Evolutionary conservation across 2,797 vertebrate genomes (phyloP).

Genomic region (Semotilus atromaculatus): DNA sequence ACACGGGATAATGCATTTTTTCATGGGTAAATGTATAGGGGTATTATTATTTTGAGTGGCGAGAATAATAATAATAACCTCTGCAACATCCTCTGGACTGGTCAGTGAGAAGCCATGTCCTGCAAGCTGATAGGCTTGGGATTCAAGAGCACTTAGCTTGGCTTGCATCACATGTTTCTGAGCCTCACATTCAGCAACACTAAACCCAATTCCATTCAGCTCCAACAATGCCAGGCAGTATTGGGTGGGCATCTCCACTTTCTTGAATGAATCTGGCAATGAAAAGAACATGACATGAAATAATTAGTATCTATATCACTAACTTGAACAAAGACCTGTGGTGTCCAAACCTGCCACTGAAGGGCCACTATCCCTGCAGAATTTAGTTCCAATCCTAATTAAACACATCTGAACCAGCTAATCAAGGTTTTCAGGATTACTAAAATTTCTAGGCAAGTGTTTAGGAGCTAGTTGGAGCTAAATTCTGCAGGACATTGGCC

Average conservation of each 20-base stretch:
- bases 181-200: conserved; percentile 85
- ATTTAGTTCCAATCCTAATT: background rate
- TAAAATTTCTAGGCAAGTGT: background rate
- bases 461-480: background rate
- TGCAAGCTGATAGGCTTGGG: conserved; percentile 86
- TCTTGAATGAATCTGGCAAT: conserved; percentile 82
- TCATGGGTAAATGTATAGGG: background rate
- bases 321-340: background rate
- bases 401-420: background rate
- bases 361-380: background rate
- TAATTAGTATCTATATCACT: background rate
- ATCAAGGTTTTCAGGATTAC: background rate
- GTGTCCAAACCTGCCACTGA: background rate
- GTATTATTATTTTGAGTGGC: background rate
- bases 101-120: conserved; percentile 96
- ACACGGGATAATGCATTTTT: background rate
- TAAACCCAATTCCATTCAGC: conserved; percentile 96
- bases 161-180: conserved; percentile 96
- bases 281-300: background rate
- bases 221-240: conserved; percentile 92
- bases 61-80: conserved; percentile 81
- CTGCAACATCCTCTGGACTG: conserved; percentile 90
- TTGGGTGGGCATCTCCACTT: conserved; percentile 93
- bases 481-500: background rate
- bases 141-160: conserved; percentile 87